These are phyloP conservation scores for Malurus splendens DNA, from an alignment of 2,797 vertebrate genomes.

Conservation along the genomic window DNA sequence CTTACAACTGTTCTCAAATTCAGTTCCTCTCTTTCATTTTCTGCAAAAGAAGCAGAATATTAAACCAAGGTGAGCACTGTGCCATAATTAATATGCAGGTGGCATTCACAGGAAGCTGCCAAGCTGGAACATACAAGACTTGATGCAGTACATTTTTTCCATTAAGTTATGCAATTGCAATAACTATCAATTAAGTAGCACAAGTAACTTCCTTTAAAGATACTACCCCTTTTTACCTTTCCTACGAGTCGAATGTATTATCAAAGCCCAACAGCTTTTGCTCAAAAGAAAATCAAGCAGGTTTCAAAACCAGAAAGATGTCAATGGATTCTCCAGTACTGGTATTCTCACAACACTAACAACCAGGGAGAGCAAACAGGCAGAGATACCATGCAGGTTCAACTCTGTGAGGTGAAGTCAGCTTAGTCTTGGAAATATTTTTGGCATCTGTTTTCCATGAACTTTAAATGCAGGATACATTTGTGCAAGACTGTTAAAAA, in stretches of 20 bases:
- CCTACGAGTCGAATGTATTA: background rate
- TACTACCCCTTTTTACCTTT: background rate
- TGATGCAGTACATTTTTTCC: background rate
- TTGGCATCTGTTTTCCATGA: background rate
- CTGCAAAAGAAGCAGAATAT: slow-evolving; percentile 23
- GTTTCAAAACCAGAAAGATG: background rate
- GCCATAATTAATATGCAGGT: slow-evolving; percentile 5
- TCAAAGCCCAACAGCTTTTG: background rate
- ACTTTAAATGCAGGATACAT: background rate
- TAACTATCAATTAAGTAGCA: slow-evolving; percentile 14
- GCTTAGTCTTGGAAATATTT: background rate
- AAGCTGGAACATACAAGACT: background rate
- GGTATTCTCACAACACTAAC: background rate
- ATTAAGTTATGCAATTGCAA: background rate
- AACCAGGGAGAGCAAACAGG: background rate
- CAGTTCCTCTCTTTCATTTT: slow-evolving; percentile 12
- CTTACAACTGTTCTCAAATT: background rate
- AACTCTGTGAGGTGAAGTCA: background rate
- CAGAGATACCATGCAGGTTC: background rate
- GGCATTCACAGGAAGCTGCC: background rate
- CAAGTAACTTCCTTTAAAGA: background rate
- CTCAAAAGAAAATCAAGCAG: background rate
- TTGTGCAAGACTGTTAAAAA: background rate
- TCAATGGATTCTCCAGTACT: background rate
- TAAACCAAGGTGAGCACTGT: slow-evolving; percentile 1